Evolutionary conservation across 2,888 invertebrate genomes (phyloP).

Genomic region (Spodoptera littoralis): DNA sequence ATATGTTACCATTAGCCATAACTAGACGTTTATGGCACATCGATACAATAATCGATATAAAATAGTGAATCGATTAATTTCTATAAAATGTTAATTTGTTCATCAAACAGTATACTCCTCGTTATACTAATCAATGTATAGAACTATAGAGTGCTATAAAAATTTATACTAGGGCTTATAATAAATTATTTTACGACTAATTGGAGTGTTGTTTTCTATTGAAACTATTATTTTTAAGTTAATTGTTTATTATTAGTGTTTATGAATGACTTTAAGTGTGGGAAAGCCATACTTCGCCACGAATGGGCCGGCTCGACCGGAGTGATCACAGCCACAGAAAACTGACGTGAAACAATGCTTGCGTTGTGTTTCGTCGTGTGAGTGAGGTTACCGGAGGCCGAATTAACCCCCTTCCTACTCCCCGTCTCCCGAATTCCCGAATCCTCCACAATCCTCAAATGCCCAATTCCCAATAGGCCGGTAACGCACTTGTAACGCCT

Average conservation of each 20-base stretch:
- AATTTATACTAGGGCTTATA: conserved; percentile 74
- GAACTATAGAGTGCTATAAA: conserved; percentile 78
- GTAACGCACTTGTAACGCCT: no score
- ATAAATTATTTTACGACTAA: conserved; percentile 81
- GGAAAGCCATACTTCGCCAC: no score
- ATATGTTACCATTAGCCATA: conserved; percentile 85
- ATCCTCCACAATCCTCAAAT: no score
- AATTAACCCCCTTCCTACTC: no score
- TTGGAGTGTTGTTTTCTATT: conserved; percentile 74
- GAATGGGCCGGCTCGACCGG: no score
- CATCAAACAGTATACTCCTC: conserved; percentile 83
- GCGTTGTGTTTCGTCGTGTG: no score
- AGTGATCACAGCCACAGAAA: no score
- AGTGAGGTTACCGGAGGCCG: no score
- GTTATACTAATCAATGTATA: conserved; percentile 86
- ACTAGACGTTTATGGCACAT: conserved; percentile 82
- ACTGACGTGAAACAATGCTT: no score
- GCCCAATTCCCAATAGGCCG: no score
- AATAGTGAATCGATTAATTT: conserved; percentile 85
- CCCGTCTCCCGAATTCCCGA: no score
- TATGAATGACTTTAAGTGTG: conserved; percentile 44
- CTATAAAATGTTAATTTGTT: conserved; percentile 84
- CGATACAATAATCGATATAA: conserved; percentile 77
- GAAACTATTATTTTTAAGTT: conserved; percentile 74
- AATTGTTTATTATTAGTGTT: conserved; percentile 69